phyloP scores from a whole-genome alignment of 2,888 invertebrate genomes.

The Homarus gammarus region DNA sequence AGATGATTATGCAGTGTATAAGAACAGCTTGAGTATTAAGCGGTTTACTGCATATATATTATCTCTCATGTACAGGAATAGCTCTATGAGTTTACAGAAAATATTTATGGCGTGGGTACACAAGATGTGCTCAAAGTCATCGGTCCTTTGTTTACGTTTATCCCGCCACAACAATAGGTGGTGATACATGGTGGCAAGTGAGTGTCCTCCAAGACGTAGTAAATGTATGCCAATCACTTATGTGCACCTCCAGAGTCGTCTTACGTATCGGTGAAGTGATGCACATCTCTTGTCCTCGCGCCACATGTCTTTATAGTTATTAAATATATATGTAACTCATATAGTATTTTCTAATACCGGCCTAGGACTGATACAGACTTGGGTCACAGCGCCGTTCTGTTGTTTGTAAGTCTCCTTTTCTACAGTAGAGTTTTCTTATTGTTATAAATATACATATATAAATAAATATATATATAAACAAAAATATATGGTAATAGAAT shows the following conservation, averaged over 20 bases:
- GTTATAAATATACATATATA: conserved; percentile 62
- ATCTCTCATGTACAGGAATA: conserved; percentile 49
- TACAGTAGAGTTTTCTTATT: conserved; percentile 61
- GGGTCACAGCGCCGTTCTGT: conserved; percentile 29
- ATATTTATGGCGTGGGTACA: conserved; percentile 15
- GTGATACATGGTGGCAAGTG: no score
- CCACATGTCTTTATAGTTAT: conserved; percentile 30
- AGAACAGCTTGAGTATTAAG: not conserved
- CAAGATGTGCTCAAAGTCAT: not conserved
- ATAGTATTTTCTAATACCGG: conserved; percentile 44
- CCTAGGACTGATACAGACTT: conserved; percentile 25
- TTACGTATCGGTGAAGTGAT: not conserved
- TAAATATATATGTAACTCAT: conserved; percentile 9
- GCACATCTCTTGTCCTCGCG: not conserved
- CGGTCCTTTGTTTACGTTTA: not conserved
- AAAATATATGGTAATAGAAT: conserved; percentile 44
- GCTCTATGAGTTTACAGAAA: conserved; percentile 55
- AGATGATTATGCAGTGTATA: conserved; percentile 15
- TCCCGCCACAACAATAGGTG: no score
- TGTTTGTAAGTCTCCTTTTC: conserved; percentile 59
- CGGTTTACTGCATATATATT: conserved; percentile 28
- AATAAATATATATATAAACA: conserved; percentile 45
- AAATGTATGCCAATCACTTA: not conserved
- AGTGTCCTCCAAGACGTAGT: no score
- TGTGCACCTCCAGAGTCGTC: not conserved